Conservation (phyloP, 1,140 invertebrate species). For the Neoseiulus cucumeris region DNA sequence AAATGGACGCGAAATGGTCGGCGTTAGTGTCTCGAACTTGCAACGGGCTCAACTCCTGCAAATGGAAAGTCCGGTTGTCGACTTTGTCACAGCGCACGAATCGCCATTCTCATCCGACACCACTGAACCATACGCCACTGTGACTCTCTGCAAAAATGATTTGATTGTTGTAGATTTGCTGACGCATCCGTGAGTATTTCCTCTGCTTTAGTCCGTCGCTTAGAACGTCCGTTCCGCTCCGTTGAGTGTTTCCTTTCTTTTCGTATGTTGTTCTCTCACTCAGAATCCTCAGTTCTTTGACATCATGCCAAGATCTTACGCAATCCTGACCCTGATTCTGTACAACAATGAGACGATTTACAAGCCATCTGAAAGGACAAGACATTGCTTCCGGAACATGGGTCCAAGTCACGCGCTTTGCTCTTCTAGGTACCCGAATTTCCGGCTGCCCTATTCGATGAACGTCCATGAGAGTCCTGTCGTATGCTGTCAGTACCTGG, state of each 20-base stretch:
- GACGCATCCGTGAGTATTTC: constrained; percentile 43
- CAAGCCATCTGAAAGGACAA: too few species aligned
- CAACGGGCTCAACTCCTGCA: constrained; percentile 44
- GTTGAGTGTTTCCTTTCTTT: not conserved
- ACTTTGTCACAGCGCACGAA: constrained; percentile 86
- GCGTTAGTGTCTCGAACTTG: not conserved
- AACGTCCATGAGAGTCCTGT: constrained; percentile 94
- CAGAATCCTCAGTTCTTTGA: not conserved
- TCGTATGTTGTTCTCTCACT: not conserved
- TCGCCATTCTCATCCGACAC: constrained; percentile 65
- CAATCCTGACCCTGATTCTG: too few species aligned
- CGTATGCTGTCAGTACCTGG: constrained; percentile 83
- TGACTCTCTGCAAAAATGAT: constrained; percentile 91
- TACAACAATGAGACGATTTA: too few species aligned
- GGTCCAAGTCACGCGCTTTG: too few species aligned
- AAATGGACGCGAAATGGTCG: not conserved
- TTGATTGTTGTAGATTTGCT: constrained; percentile 90
- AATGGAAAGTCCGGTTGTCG: constrained; percentile 95
- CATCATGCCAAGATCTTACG: too few species aligned
- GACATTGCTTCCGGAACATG: too few species aligned
- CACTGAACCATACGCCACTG: constrained; percentile 90
- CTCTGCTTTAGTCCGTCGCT: not conserved
- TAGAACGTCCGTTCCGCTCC: not conserved
- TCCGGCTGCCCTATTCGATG: constrained; percentile 94
- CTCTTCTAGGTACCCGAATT: constrained; percentile 60